Percentiles rank a stretch among this genome's conserved stretches.
Conservation (phyloP, 2,113 vertebrate species). For the Nanorana parkeri region DNA sequence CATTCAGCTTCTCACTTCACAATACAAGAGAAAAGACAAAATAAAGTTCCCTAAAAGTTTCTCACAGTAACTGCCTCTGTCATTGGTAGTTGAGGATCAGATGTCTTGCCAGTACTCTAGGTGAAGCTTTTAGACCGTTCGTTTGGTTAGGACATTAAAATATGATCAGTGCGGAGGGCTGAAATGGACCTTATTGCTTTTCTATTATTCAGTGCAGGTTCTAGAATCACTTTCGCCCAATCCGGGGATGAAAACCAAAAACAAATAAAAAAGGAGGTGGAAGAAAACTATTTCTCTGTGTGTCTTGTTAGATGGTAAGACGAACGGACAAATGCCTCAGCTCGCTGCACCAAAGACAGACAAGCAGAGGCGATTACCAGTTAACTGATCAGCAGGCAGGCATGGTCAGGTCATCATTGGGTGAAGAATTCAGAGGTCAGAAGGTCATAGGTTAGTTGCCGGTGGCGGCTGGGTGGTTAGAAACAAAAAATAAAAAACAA, state of each 20-base stretch:
- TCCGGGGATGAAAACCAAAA: slow-evolving; percentile 66
- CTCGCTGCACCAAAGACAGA: slow-evolving; percentile 88
- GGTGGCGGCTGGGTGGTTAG: slow-evolving; percentile 99
- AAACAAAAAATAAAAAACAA: slow-evolving; percentile 82
- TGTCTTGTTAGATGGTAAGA: slow-evolving; percentile 88
- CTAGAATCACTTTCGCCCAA: slow-evolving; percentile 85
- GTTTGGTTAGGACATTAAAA: slow-evolving; percentile 72
- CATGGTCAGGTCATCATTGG: slow-evolving; percentile 99
- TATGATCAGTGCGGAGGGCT: slow-evolving; percentile 80
- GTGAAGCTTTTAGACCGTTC: slow-evolving; percentile 82
- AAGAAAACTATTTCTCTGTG: slow-evolving; percentile 82
- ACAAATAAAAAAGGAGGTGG: slow-evolving; percentile 73
- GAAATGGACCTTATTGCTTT: slow-evolving; percentile 92
- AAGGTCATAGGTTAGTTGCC: slow-evolving; percentile 99
- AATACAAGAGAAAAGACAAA: slow-evolving; percentile 68
- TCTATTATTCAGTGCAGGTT: slow-evolving; percentile 89
- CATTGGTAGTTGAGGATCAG: slow-evolving; percentile 75
- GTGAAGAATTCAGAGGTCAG: slow-evolving; percentile 99
- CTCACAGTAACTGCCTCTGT: slow-evolving; percentile 85
- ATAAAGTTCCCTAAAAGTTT: slow-evolving; percentile 76
- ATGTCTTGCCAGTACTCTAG: slow-evolving; percentile 71
- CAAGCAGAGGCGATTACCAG: slow-evolving; percentile 94
- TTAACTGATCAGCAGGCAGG: slow-evolving; percentile 98
- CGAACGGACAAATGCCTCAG: slow-evolving; percentile 86
- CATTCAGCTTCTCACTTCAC: slow-evolving; percentile 81